Conservation (phyloP, 2,888 invertebrate genomes). For the Lacanobia oleracea region DNA sequence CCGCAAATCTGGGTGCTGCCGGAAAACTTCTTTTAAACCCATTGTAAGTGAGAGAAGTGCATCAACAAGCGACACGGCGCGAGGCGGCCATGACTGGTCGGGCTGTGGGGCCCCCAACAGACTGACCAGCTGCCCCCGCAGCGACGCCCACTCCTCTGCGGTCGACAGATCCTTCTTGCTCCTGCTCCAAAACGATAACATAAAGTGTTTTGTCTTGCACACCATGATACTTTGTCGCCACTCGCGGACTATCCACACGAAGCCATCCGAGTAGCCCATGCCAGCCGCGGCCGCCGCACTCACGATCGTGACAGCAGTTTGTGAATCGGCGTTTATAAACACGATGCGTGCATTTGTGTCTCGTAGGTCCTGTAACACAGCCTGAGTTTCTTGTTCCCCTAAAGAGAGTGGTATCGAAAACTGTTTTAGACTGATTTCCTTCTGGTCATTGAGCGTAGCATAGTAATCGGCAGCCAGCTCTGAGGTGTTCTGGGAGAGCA, state of each 20-base stretch:
- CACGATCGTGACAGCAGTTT: slow-evolving; percentile 92
- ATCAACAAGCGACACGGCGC: slow-evolving; percentile 53
- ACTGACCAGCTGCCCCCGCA: neutral
- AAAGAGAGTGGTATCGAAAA: slow-evolving; percentile 4
- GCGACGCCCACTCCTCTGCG: neutral
- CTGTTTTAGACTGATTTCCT: neutral
- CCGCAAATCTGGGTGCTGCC: slow-evolving; percentile 22
- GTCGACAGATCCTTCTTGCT: slow-evolving; percentile 23
- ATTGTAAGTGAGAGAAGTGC: slow-evolving; percentile 62
- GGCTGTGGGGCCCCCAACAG: neutral
- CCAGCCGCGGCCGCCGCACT: slow-evolving; percentile 86
- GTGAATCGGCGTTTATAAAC: slow-evolving; percentile 94
- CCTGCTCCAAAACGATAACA: slow-evolving; percentile 66
- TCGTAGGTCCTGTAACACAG: slow-evolving; percentile 51
- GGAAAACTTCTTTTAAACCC: slow-evolving; percentile 37
- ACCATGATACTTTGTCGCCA: slow-evolving; percentile 60
- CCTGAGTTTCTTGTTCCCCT: neutral
- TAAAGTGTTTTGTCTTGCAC: slow-evolving; percentile 51
- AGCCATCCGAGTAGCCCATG: slow-evolving; percentile 85
- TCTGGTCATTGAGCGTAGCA: neutral
- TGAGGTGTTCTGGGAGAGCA: slow-evolving; percentile 20
- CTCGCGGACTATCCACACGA: slow-evolving; percentile 77
- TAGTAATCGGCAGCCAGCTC: slow-evolving; percentile 13
- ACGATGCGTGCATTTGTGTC: slow-evolving; percentile 92
- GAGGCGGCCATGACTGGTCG: slow-evolving; percentile 12